phyloP scores from a whole-genome alignment of 2,797 vertebrate genomes.

The Falco rusticolus region DNA sequence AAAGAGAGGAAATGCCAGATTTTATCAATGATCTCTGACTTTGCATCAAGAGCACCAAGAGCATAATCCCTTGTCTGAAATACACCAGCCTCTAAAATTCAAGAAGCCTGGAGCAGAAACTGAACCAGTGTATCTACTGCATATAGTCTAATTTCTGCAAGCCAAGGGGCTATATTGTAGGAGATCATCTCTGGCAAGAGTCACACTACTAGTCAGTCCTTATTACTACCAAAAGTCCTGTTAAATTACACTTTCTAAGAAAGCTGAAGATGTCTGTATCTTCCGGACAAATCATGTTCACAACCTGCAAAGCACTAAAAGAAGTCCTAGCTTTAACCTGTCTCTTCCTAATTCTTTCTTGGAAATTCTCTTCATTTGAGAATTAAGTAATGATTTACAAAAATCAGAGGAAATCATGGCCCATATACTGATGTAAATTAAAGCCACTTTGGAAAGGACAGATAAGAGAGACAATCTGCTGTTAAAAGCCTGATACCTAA shows the following conservation, averaged over 20 bases:
- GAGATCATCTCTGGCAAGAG: not conserved
- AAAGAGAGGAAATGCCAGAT: constrained; percentile 2
- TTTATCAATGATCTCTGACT: constrained; percentile 6
- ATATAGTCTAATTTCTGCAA: not conserved
- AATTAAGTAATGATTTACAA: not conserved
- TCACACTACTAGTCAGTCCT: not conserved
- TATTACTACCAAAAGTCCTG: not conserved
- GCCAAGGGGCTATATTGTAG: not conserved
- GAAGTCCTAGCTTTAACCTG: not conserved
- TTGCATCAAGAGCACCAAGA: not conserved
- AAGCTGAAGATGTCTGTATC: not conserved
- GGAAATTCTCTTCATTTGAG: not conserved
- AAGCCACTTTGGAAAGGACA: constrained; percentile 13
- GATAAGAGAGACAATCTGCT: not conserved
- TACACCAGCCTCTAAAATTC: not conserved
- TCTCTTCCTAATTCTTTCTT: not conserved
- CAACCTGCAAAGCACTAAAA: not conserved
- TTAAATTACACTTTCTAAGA: not conserved
- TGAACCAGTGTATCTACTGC: not conserved
- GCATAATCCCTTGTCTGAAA: not conserved
- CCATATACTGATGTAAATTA: not conserved
- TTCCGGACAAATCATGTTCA: not conserved
- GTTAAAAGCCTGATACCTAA: not conserved
- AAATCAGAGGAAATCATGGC: not conserved
- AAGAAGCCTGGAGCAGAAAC: not conserved